Conservation (phyloP, 2,888 invertebrate species). For the Quadroppia sp. region DNA sequence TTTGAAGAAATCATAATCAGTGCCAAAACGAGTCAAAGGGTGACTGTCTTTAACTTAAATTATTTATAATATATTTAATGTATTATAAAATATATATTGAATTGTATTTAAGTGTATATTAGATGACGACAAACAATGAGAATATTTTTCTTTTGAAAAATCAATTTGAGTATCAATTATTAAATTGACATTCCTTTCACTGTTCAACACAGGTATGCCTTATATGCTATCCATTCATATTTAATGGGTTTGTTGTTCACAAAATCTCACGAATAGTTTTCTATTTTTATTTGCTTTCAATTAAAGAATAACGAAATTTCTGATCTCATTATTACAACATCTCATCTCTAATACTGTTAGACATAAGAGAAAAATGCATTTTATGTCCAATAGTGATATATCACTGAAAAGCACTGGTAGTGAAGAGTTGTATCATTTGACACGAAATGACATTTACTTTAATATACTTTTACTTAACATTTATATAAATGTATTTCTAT, state of each 20-base stretch:
- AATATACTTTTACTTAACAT: too few relatives aligned
- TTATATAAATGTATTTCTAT: too few relatives aligned
- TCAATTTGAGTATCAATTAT: conserved; percentile 27
- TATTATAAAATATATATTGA: neutral
- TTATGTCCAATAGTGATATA: too few relatives aligned
- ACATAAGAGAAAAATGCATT: too few relatives aligned
- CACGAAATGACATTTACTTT: too few relatives aligned
- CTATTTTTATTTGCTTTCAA: neutral
- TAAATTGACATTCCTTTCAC: conserved; percentile 31
- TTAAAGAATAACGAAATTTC: too few relatives aligned
- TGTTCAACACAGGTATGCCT: conserved; percentile 19
- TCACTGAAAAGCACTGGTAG: too few relatives aligned
- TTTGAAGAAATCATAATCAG: neutral
- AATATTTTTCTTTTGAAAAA: conserved; percentile 35
- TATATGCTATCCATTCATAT: conserved; percentile 20
- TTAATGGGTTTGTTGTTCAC: neutral
- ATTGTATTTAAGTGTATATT: neutral
- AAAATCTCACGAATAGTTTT: neutral
- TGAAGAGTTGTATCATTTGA: too few relatives aligned
- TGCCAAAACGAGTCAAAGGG: conserved; percentile 13
- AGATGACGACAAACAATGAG: neutral
- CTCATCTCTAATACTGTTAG: too few relatives aligned
- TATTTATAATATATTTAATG: neutral
- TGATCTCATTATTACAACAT: too few relatives aligned
- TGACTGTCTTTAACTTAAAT: conserved; percentile 6